A percentile compares a stretch with the other conserved stretches of the same genome.
Conservation (phyloP, 2,113 vertebrate genomes). For the Brachyhypopomus gauderio region DNA sequence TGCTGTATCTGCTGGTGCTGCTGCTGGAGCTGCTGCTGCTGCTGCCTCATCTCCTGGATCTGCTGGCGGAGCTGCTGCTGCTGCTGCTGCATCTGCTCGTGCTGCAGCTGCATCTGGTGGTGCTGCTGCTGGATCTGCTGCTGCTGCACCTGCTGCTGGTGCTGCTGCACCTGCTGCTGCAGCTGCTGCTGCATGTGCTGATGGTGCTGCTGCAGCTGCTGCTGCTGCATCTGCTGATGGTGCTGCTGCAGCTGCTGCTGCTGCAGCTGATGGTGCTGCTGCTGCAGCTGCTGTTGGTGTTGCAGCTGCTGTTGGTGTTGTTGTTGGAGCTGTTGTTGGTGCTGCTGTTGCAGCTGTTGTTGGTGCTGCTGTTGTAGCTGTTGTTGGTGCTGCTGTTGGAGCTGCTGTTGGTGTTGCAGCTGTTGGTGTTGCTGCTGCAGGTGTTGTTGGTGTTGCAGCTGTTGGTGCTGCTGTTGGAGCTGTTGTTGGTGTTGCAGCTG, state of each 20-base stretch:
- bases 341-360: slow-evolving; percentile 54
- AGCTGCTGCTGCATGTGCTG: slow-evolving; percentile 53
- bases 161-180: slow-evolving; percentile 36
- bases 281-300: slow-evolving; percentile 38
- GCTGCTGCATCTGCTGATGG: slow-evolving; percentile 70
- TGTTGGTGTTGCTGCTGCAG: slow-evolving; percentile 60
- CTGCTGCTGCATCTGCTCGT: slow-evolving; percentile 78
- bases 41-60: slow-evolving; percentile 77
- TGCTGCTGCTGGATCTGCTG: slow-evolving; percentile 76
- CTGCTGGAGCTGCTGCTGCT: slow-evolving; percentile 78
- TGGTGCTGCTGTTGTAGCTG: slow-evolving; percentile 64
- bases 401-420: slow-evolving; percentile 54
- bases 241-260: slow-evolving; percentile 72
- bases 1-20: slow-evolving; percentile 80
- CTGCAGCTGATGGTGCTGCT: slow-evolving; percentile 45
- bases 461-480: too few relatives aligned
- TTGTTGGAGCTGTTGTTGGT: slow-evolving; percentile 43
- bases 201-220: slow-evolving; percentile 51
- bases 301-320: slow-evolving; percentile 47
- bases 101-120: slow-evolving; percentile 75
- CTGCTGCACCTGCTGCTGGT: slow-evolving; percentile 64
- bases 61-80: slow-evolving; percentile 78
- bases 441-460: too few relatives aligned
- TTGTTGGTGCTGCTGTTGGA: slow-evolving; percentile 60
- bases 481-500: too few relatives aligned